Base-by-base conservation (phyloP, 2,113 vertebrate genomes). In the Pogonocichla stellata region DNA sequence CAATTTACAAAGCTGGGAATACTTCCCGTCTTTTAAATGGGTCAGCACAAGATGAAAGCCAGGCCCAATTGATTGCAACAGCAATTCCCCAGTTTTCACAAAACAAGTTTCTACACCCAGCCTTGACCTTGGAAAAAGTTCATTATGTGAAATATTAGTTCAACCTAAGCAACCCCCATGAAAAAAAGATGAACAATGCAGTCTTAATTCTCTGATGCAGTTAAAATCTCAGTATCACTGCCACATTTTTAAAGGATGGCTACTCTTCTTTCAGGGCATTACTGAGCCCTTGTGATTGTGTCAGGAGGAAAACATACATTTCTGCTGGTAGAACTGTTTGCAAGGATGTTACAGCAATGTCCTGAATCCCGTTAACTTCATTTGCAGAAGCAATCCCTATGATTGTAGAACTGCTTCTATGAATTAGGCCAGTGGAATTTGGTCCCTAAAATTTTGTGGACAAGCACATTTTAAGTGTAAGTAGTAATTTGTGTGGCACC, bases 251-350 rank as follows among this genome's bases (percentile, higher is more conserved):
- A 40, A 13, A 57, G 48, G 28, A 40, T 5, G 1, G 28, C 31
- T 60, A 7, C 58, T 82, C 23, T 84, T 84, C 38, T 66, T 19
- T 45, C 25, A 7, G 31, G 38, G 19, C 7, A 0, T 36, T 67
- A 31, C 4, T 62, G 67, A 56, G 31, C 5, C 6, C 9, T 70
- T 2, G 0, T 43, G 31, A 38, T 26, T 47, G 5, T 22, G 11
- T 77, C 77, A 78, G 17, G 14, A 70, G 38, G 12, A 71, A 17
- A 80, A 38, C 6, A 2, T 47, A 31, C 5, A 4, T 82, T 87
- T 72, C 25, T 57, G 12, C 8, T 72, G 8, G 47, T 61, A 57
- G 54, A 61, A 53, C 8, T 58, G 14, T 23, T 51, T 45, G 12
- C 51, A 88, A 33, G 17, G 5, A 36, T 71, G 43, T 77, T 74